phyloP scores from a whole-genome alignment of 2,797 vertebrate species.

The Oceanodroma leucorhoa region DNA sequence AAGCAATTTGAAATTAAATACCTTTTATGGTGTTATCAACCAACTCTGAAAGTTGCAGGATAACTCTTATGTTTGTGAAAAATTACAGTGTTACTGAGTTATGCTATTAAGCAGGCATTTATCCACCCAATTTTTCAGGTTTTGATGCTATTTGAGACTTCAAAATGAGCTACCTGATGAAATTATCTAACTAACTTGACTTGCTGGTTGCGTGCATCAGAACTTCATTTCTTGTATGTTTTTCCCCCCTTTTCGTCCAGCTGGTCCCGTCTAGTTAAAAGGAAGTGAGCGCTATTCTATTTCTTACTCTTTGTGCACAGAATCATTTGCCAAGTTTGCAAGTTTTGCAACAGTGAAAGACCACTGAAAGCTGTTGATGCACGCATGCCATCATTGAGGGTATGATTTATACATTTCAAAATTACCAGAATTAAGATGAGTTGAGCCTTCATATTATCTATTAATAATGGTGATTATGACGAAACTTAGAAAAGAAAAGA shows the following conservation, averaged over 20 bases:
- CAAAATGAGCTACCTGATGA: neutral
- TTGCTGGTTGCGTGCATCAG: neutral
- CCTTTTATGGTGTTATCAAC: neutral
- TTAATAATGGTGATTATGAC: neutral
- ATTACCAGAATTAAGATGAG: neutral
- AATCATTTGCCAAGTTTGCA: neutral
- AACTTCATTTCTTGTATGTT: neutral
- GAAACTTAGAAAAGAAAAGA: neutral
- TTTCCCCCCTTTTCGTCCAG: neutral
- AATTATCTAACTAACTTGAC: neutral
- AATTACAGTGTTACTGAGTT: neutral
- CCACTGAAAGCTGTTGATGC: neutral
- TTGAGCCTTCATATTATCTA: neutral
- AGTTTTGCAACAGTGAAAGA: neutral
- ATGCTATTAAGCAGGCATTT: neutral
- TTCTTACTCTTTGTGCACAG: neutral
- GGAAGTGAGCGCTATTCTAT: neutral
- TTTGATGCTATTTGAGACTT: neutral
- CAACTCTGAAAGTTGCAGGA: neutral
- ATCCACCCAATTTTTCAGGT: neutral
- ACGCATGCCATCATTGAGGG: neutral
- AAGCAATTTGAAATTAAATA: neutral
- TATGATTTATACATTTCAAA: neutral
- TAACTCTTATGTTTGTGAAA: neutral
- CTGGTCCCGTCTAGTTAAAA: fast-evolving